A percentile compares a stretch with the other conserved stretches of the same genome.
Evolutionary conservation across 2,113 vertebrate species (phyloP).

Genomic region (Etia nguti): DNA sequence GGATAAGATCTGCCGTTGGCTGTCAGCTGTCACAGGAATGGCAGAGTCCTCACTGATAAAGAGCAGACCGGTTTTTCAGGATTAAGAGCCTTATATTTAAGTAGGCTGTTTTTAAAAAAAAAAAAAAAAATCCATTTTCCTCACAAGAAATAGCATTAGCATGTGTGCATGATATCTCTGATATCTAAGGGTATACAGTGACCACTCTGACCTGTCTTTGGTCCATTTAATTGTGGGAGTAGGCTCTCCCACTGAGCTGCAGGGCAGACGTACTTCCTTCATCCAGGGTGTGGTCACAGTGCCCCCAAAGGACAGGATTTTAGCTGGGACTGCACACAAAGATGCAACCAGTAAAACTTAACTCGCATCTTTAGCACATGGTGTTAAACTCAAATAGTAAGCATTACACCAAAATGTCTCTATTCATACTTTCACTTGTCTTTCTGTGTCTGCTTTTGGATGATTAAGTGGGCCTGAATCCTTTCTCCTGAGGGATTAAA

Average conservation of each 20-base stretch:
- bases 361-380: neutral
- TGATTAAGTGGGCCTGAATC: slow-evolving; percentile 8
- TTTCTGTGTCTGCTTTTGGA: neutral
- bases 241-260: slow-evolving; percentile 91
- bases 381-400: neutral
- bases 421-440: neutral
- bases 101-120: neutral
- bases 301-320: slow-evolving; percentile 96
- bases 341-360: neutral
- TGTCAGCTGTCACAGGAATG: slow-evolving; percentile 85
- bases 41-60: slow-evolving; percentile 86
- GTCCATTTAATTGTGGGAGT: slow-evolving; percentile 93
- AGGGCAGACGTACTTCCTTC: slow-evolving; percentile 93
- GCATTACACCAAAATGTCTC: neutral
- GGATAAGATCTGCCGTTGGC: slow-evolving; percentile 85
- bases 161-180: neutral
- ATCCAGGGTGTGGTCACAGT: slow-evolving; percentile 97
- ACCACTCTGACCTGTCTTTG: slow-evolving; percentile 87
- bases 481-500: slow-evolving; percentile 20
- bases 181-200: neutral
- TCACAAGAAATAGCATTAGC: neutral
- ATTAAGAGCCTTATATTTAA: neutral
- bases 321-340: slow-evolving; percentile 82
- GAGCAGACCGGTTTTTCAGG: neutral
- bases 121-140: neutral